Conservation (phyloP, 2,113 vertebrate species). For the Enhydra lutris region DNA sequence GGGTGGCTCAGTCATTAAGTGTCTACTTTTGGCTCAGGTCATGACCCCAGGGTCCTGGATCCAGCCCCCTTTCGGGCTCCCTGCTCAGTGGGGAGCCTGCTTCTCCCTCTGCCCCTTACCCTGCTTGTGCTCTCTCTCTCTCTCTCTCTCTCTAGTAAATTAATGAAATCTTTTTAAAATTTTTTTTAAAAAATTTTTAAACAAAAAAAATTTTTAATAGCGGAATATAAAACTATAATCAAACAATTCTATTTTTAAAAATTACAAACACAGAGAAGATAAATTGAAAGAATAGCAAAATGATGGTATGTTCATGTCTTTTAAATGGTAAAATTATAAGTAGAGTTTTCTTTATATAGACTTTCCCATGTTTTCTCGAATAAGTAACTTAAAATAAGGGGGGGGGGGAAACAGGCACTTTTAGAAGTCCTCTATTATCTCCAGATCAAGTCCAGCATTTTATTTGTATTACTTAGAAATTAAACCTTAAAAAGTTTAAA, state of each 20-base stretch:
- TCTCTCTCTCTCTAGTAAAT: too few relatives aligned
- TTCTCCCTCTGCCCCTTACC: too few relatives aligned
- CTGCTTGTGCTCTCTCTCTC: too few relatives aligned
- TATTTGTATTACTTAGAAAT: background rate
- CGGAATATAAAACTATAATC: background rate
- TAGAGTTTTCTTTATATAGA: background rate
- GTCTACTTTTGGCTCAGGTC: too few relatives aligned
- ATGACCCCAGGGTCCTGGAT: too few relatives aligned
- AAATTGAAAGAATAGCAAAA: background rate
- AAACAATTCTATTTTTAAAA: background rate
- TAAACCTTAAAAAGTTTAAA: background rate
- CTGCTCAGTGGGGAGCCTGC: too few relatives aligned
- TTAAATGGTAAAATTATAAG: background rate
- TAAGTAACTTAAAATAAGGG: background rate
- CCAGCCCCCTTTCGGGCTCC: too few relatives aligned
- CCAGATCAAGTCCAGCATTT: background rate
- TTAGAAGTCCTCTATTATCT: background rate
- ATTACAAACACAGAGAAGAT: conserved; percentile 1
- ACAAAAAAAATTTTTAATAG: background rate
- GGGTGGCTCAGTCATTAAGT: too few relatives aligned
- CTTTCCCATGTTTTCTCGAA: background rate
- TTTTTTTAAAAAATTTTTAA: background rate
- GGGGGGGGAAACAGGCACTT: background rate
- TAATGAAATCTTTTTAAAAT: too few relatives aligned
- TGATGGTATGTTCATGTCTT: background rate